Conservation (phyloP, 2,888 invertebrate species). For the Lithophane leautieri region DNA sequence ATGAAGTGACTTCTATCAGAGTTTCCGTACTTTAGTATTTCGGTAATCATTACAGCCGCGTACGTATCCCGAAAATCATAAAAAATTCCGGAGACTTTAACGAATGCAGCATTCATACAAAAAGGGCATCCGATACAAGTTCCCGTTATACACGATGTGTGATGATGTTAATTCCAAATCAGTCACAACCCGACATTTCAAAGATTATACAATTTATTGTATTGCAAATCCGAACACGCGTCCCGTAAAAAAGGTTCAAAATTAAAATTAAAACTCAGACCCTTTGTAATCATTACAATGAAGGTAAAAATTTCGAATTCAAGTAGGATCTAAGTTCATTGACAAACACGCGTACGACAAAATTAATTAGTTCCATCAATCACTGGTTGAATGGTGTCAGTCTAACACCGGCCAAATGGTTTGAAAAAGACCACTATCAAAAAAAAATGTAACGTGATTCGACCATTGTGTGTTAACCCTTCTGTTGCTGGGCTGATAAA, state of each 20-base stretch:
- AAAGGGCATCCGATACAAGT: conserved; percentile 33
- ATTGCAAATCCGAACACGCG: conserved; percentile 45
- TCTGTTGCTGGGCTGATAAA: conserved; percentile 68
- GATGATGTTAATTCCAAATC: conserved; percentile 51
- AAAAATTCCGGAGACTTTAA: conserved; percentile 48
- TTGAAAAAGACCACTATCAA: conserved; percentile 80
- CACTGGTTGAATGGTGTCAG: conserved; percentile 85
- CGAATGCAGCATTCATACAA: conserved; percentile 43
- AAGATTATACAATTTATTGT: conserved; percentile 58
- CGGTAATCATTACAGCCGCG: conserved; percentile 38
- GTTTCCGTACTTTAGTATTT: conserved; percentile 32
- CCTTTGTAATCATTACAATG: conserved; percentile 78
- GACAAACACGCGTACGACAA: conserved; percentile 81
- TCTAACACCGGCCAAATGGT: conserved; percentile 82
- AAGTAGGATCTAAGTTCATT: conserved; percentile 81
- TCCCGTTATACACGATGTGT: conserved; percentile 26
- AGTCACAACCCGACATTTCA: conserved; percentile 50
- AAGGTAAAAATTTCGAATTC: conserved; percentile 78
- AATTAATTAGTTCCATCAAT: conserved; percentile 91
- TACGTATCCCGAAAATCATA: conserved; percentile 40
- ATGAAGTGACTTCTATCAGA: conserved; percentile 46
- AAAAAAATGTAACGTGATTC: conserved; percentile 87
- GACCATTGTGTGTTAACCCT: conserved; percentile 86
- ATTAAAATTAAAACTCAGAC: conserved; percentile 72
- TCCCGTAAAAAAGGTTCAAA: conserved; percentile 63